These are phyloP conservation scores for Heliconius himera DNA, from an alignment of 1,140 invertebrate genomes.

Conservation along the genomic window DNA sequence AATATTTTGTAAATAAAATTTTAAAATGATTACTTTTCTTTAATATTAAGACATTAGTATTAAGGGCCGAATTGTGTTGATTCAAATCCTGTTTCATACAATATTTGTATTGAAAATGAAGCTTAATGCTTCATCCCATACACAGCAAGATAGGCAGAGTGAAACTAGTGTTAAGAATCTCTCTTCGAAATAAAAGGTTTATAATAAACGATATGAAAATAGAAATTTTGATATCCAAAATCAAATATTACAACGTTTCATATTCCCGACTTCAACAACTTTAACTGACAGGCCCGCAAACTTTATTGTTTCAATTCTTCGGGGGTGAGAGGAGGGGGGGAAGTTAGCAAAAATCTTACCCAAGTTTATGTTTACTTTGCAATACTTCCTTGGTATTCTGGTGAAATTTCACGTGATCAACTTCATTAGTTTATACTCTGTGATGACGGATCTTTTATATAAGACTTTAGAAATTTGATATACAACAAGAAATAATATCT, in stretches of 20 bases:
- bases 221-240: not conserved
- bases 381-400: not conserved
- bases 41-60: not conserved
- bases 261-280: not conserved
- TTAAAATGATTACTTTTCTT: conserved; percentile 4
- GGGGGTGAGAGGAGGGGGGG: too few species aligned
- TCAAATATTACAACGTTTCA: not conserved
- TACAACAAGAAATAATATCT: too few species aligned
- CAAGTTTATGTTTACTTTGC: conserved; percentile 8
- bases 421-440: not conserved
- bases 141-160: too few species aligned
- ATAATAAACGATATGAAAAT: too few species aligned
- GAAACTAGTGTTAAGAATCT: too few species aligned
- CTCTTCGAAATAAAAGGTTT: too few species aligned
- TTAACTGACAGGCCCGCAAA: not conserved
- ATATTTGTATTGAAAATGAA: not conserved
- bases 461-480: too few species aligned
- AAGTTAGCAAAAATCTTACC: not conserved
- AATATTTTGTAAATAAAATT: conserved; percentile 10
- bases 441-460: not conserved
- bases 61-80: not conserved
- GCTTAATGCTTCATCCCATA: too few species aligned
- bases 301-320: not conserved
- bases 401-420: not conserved
- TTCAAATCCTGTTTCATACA: too few species aligned